phyloP scores from a whole-genome alignment of 92 coral and sea anemone genomes.

The Porites evermanni region DNA sequence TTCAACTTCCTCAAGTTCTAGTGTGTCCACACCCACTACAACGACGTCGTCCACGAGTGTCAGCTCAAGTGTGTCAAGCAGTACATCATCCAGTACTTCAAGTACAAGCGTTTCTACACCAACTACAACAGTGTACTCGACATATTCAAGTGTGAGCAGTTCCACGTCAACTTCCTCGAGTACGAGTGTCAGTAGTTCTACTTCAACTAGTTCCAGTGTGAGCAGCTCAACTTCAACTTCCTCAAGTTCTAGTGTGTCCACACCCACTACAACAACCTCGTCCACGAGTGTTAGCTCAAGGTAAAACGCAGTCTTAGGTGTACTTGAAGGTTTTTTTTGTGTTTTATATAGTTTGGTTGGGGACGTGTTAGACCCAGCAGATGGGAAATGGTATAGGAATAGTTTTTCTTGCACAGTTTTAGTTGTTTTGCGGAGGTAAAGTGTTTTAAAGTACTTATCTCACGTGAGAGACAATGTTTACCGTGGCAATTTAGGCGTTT shows the following conservation, averaged over 20 bases:
- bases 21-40: neutral
- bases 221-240: neutral
- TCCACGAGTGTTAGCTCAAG: neutral
- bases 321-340: neutral
- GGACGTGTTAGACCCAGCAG: neutral
- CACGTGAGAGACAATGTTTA: too few relatives aligned
- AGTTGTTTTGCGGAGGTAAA: too few relatives aligned
- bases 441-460: too few relatives aligned
- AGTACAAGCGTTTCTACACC: neutral
- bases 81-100: neutral
- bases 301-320: neutral
- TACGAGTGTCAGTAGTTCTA: neutral
- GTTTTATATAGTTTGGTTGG: too few relatives aligned
- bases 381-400: neutral
- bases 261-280: neutral
- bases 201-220: neutral
- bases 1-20: conserved; percentile 16
- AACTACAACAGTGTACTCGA: neutral
- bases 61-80: neutral
- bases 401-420: too few relatives aligned
- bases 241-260: neutral
- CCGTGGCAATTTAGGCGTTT: too few relatives aligned
- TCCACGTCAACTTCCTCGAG: neutral
- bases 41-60: neutral
- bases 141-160: conserved; percentile 5